Evolutionary conservation across 2,797 vertebrate species (phyloP).

Genomic region (Numenius phaeopus): DNA sequence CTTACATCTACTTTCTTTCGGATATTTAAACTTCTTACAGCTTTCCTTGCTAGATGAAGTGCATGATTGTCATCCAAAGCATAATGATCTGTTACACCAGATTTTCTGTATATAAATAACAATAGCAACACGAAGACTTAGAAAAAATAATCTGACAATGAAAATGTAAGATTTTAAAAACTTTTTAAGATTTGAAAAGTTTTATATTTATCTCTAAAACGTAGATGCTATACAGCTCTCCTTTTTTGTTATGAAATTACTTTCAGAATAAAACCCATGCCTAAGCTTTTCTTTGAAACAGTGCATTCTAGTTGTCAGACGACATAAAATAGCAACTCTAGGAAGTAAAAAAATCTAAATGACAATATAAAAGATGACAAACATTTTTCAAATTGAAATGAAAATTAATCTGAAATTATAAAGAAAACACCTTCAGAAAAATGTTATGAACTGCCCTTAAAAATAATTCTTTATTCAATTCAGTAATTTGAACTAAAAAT

Average conservation of each 20-base stretch:
- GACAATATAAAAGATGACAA: not conserved
- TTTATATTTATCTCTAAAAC: not conserved
- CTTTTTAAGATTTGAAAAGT: not conserved
- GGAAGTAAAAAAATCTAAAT: not conserved
- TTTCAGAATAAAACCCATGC: not conserved
- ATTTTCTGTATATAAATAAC: slow-evolving; percentile 83
- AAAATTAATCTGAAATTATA: not conserved
- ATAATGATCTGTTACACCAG: slow-evolving; percentile 95
- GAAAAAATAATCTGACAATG: not conserved
- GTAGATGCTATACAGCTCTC: not conserved
- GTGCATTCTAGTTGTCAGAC: not conserved
- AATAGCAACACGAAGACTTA: not conserved
- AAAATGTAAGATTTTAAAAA: not conserved
- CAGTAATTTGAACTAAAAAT: not conserved
- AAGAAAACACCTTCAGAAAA: not conserved
- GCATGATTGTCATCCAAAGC: slow-evolving; percentile 94
- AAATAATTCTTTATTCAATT: not conserved
- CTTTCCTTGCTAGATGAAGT: slow-evolving; percentile 93
- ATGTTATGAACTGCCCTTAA: not conserved
- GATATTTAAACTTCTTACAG: slow-evolving; percentile 92
- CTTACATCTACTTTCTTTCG: slow-evolving; percentile 92
- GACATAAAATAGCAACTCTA: not conserved
- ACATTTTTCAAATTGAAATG: not conserved
- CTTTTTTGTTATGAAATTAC: not conserved
- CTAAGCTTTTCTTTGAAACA: not conserved